Evolutionary conservation across 2,113 vertebrate genomes (phyloP).

Genomic region (Tor tambroides): DNA sequence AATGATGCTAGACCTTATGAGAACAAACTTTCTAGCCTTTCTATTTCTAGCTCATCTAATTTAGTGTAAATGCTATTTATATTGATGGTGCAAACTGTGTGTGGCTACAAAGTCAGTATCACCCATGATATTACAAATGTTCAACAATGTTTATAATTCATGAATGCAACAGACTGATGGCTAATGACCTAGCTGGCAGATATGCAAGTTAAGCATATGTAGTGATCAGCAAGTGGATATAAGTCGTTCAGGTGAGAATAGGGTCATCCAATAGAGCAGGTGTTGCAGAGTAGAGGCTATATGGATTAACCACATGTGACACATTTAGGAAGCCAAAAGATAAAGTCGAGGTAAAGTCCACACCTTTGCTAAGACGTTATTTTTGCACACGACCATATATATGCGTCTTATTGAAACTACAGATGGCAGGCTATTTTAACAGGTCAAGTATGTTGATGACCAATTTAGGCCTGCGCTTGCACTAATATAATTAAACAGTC

Average conservation of each 20-base stretch:
- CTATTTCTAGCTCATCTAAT: neutral
- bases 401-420: neutral
- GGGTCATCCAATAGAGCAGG: constrained; percentile 1
- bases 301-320: constrained; percentile 38
- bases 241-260: constrained; percentile 45
- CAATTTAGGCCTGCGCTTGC: neutral
- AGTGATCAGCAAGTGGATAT: constrained; percentile 57
- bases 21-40: neutral
- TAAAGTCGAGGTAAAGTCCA: constrained; percentile 13
- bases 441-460: neutral
- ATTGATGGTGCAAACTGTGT: constrained; percentile 52
- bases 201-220: constrained; percentile 61
- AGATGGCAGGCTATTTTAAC: constrained; percentile 30
- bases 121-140: constrained; percentile 53
- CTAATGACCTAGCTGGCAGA: constrained; percentile 64
- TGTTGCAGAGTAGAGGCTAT: neutral
- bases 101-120: constrained; percentile 4
- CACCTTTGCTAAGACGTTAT: constrained; percentile 28
- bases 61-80: neutral
- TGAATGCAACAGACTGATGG: constrained; percentile 56
- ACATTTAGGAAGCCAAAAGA: constrained; percentile 23
- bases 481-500: constrained; percentile 5
- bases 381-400: constrained; percentile 18
- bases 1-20: neutral
- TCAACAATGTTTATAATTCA: neutral